These are phyloP conservation scores for Clarias gariepinus DNA, from an alignment of 2,113 vertebrate species.

Conservation along the genomic window DNA sequence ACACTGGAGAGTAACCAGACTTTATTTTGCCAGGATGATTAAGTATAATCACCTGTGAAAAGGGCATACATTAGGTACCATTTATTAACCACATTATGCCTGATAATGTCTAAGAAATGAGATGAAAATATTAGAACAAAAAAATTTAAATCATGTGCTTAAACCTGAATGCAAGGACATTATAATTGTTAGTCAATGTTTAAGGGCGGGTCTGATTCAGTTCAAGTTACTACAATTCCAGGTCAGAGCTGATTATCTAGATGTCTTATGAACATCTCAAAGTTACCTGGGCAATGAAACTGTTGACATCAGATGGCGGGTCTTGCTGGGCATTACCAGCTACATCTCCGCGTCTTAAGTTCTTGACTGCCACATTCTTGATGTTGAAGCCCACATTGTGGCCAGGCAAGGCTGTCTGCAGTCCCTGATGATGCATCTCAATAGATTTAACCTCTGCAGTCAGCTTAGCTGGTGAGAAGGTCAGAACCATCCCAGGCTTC, in stretches of 20 bases:
- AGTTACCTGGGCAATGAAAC: conserved; percentile 73
- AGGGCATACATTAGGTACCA: neutral
- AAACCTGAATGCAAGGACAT: too few relatives aligned
- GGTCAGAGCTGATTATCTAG: neutral
- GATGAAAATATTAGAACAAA: neutral
- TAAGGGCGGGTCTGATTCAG: neutral
- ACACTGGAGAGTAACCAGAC: conserved; percentile 75
- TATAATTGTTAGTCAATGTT: too few relatives aligned
- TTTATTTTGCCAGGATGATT: conserved; percentile 80
- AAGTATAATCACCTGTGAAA: conserved; percentile 74
- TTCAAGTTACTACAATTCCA: neutral
- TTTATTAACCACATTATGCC: neutral
- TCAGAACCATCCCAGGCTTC: conserved; percentile 76
- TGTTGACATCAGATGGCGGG: conserved; percentile 72
- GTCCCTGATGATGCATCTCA: conserved; percentile 71
- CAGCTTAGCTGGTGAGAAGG: conserved; percentile 72
- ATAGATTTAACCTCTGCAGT: conserved; percentile 76
- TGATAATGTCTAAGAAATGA: neutral
- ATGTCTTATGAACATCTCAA: too few relatives aligned
- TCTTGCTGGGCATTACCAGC: conserved; percentile 76
- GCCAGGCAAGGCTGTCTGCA: conserved; percentile 69
- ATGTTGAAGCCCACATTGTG: conserved; percentile 77
- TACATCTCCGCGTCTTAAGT: conserved; percentile 68
- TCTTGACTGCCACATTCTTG: conserved; percentile 74
- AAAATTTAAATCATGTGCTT: neutral